These are phyloP conservation scores for Smutsia temminckii DNA, from an alignment of 2,797 vertebrate species.

Conservation along the genomic window DNA sequence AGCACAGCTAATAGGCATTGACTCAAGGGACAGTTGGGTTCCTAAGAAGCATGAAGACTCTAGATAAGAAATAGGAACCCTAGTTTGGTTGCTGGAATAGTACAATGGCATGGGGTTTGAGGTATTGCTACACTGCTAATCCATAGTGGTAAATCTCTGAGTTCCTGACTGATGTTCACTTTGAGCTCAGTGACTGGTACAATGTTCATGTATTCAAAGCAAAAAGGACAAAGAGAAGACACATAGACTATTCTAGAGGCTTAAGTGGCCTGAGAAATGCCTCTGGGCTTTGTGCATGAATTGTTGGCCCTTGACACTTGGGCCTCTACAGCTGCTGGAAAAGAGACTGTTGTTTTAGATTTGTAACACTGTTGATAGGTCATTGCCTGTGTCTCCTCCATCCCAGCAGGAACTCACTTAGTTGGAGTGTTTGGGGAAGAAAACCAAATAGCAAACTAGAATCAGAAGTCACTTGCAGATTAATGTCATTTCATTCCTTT, in stretches of 20 bases:
- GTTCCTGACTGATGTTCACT: neutral
- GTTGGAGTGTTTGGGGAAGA: neutral
- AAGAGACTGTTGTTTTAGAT: neutral
- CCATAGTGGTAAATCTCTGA: neutral
- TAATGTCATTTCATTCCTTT: neutral
- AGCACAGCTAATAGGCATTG: neutral
- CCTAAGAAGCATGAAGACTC: neutral
- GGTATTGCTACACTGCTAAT: neutral
- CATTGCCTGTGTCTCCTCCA: neutral
- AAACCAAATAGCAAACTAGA: neutral
- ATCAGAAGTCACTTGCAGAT: neutral
- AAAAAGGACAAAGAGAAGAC: neutral
- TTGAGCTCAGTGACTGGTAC: neutral
- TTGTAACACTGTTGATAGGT: neutral
- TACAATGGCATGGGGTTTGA: neutral
- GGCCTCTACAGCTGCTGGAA: neutral
- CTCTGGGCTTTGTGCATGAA: neutral
- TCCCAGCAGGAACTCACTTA: neutral
- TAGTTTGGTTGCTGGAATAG: neutral
- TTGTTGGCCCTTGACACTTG: neutral
- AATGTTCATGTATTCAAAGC: neutral
- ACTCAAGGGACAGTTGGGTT: neutral
- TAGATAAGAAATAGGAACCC: neutral
- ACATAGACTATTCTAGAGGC: neutral
- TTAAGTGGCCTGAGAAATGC: neutral